Conservation (phyloP, 2,888 invertebrate genomes). For the Tachystola acroxantha region DNA sequence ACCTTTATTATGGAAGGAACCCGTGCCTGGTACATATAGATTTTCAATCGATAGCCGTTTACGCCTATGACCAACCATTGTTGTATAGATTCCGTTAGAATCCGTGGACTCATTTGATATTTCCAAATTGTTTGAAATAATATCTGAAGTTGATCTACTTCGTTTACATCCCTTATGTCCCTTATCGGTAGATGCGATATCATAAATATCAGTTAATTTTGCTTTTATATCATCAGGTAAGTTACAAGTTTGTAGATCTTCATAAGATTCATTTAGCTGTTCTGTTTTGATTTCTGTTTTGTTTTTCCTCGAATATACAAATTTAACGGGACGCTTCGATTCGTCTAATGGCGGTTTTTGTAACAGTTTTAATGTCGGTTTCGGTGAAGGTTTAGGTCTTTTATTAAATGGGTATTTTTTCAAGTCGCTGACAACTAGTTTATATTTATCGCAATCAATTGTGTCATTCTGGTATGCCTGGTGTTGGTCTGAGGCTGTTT, state of each 20-base stretch:
- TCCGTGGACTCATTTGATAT: no score
- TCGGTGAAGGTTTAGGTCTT: constrained; percentile 29
- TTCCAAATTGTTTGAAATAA: background rate
- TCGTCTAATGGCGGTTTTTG: no score
- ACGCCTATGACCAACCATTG: constrained; percentile 6
- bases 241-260: no score
- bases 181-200: constrained; percentile 11
- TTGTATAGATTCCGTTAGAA: constrained; percentile 9
- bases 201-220: constrained; percentile 13
- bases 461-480: background rate
- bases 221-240: constrained; percentile 40
- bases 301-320: background rate
- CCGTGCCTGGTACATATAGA: constrained; percentile 3
- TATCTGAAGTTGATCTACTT: constrained; percentile 24
- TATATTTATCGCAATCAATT: constrained; percentile 1
- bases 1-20: constrained; percentile 41
- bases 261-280: no score
- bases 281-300: no score
- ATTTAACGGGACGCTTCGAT: no score
- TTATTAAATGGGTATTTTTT: constrained; percentile 21
- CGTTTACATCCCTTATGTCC: constrained; percentile 6
- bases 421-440: constrained; percentile 1
- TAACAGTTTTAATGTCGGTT: constrained; percentile 17
- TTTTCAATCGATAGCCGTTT: background rate
- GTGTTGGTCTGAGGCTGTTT: no score